Percentiles rank a stretch among this genome's conserved stretches.
Conservation (phyloP, 2,113 vertebrate genomes). For the Dasyornis broadbenti region DNA sequence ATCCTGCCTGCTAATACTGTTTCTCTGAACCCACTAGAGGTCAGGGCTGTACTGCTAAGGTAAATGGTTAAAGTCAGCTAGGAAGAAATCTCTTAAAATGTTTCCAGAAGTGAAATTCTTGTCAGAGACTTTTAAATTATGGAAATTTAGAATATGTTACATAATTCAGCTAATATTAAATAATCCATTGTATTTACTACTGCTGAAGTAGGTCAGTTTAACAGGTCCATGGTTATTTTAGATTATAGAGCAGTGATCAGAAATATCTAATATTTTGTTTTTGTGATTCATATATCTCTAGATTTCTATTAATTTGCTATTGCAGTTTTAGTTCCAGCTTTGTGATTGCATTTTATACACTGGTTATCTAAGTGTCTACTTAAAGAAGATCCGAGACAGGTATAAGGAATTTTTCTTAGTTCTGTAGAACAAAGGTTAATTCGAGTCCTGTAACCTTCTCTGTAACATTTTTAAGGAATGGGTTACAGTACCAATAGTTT, state of each 20-base stretch:
- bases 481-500: background rate
- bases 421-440: background rate
- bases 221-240: background rate
- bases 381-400: background rate
- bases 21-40: slow-evolving; percentile 51
- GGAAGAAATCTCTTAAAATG: background rate
- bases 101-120: background rate
- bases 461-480: background rate
- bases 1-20: background rate
- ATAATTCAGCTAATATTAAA: background rate
- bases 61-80: background rate
- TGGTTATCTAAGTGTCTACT: background rate
- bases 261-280: background rate
- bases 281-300: background rate
- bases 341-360: background rate
- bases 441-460: background rate
- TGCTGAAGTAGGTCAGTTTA: background rate
- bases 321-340: background rate
- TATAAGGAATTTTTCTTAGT: background rate
- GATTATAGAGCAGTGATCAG: background rate
- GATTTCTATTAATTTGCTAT: background rate
- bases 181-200: background rate
- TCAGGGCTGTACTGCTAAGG: slow-evolving; percentile 38
- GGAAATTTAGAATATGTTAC: background rate
- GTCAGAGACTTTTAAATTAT: background rate